Base-by-base conservation (phyloP, 2,797 vertebrate genomes). In the Philypnodon macrostomus region DNA sequence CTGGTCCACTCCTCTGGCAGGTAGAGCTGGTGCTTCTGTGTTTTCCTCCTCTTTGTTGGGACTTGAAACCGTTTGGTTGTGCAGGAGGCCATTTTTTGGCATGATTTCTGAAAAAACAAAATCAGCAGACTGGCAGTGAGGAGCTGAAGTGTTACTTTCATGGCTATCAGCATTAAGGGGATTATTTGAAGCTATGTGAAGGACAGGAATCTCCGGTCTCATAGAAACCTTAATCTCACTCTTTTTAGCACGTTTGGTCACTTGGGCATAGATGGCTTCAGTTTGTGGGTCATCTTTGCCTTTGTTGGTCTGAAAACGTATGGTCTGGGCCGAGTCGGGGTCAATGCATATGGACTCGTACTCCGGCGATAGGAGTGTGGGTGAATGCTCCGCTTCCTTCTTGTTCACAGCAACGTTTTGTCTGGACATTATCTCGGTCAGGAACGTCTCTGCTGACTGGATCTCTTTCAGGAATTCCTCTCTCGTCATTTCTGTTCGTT, bases 241-340 rank as follows among this genome's bases (percentile, higher is more conserved):
- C 63, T 89, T 89, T 83, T 90, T 92, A 32, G 89, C 89, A 15
- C 86, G 85, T 44, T 92, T 92, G 50, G 90, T 92, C 38, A 92
- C 90, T 69, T 91, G 90, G 40, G 90, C 90, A 24, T 92, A 92
- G 62, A 92, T 92, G 36, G 90, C 90, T 58, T 92, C 90, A 1
- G 82, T 84, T 32, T 87, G 85, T 6, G 62, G 42, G 3, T 89
- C 88, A 32, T 83, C 88, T 50, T 81, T 81, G 23, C 81, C 62
- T 47, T 81, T 85, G 53, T 44, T 78, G 33, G 72, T 84, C 73
- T 90, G 84, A 68, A 90, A 92, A 7, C 63, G 79, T 63, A 91
- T 89, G 58, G 88, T 90, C 68, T 89, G 89, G 47, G 87, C 52
- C 0, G 80, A 87, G 48, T 70, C 81, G 15, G 90, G 88, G 68